Evolutionary conservation across 2,888 invertebrate species (phyloP).

Genomic region (Dryobota labecula): DNA sequence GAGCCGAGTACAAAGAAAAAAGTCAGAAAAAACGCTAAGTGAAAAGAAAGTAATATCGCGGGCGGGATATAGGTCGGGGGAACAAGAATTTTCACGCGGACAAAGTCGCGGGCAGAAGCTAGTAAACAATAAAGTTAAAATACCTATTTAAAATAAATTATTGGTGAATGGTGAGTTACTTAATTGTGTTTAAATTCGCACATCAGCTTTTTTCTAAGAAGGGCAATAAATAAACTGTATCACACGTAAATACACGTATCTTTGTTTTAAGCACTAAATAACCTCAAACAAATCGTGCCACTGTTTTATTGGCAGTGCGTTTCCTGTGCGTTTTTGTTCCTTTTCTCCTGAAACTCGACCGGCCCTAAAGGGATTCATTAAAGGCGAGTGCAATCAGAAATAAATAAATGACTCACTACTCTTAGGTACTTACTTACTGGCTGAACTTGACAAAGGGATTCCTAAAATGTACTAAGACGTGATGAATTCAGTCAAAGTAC

Average conservation of each 20-base stretch:
- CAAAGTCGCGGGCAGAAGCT: too few species aligned
- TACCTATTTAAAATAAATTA: neutral
- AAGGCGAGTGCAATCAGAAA: constrained; percentile 41
- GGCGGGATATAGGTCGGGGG: too few species aligned
- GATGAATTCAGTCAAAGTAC: neutral
- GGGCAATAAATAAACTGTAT: constrained; percentile 26
- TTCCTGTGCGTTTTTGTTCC: constrained; percentile 54
- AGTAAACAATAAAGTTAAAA: constrained; percentile 3
- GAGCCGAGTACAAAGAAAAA: too few species aligned
- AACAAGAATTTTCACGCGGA: too few species aligned
- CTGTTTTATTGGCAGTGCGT: constrained; percentile 41
- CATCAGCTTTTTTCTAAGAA: constrained; percentile 29
- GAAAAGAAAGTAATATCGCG: too few species aligned
- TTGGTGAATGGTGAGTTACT: neutral
- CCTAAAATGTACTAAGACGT: neutral
- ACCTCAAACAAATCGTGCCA: constrained; percentile 35
- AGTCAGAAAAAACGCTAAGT: too few species aligned
- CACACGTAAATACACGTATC: constrained; percentile 16
- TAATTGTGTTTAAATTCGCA: constrained; percentile 8
- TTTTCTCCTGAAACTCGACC: constrained; percentile 48
- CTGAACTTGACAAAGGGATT: constrained; percentile 52
- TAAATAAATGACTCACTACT: constrained; percentile 57
- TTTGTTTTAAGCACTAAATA: constrained; percentile 54
- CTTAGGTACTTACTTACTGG: constrained; percentile 19
- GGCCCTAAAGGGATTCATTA: constrained; percentile 55